These are phyloP conservation scores for Tortrix viridana DNA, from an alignment of 2,888 invertebrate genomes.

Conservation along the genomic window DNA sequence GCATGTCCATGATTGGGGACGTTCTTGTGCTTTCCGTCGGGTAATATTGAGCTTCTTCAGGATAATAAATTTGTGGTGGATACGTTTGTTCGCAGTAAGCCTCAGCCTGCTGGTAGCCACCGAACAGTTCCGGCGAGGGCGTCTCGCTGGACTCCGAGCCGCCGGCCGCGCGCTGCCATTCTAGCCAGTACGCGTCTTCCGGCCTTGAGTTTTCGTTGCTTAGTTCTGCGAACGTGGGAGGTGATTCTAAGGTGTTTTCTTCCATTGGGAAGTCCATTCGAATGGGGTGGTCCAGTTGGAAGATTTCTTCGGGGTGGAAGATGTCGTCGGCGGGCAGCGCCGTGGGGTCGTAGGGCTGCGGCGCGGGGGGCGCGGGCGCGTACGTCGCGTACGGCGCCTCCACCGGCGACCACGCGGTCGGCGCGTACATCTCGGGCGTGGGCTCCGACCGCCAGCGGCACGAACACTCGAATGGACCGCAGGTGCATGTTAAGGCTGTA, in stretches of 20 bases:
- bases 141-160: slow-evolving; percentile 82
- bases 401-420: slow-evolving; percentile 65
- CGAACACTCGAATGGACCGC: slow-evolving; percentile 90
- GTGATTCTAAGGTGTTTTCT: slow-evolving; percentile 83
- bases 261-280: slow-evolving; percentile 85
- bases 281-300: slow-evolving; percentile 89
- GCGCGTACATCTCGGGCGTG: slow-evolving; percentile 63
- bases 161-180: slow-evolving; percentile 78
- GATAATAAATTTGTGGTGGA: slow-evolving; percentile 68
- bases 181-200: slow-evolving; percentile 85
- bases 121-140: slow-evolving; percentile 83
- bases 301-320: slow-evolving; percentile 91
- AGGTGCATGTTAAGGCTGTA: slow-evolving; percentile 87
- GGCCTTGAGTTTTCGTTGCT: slow-evolving; percentile 88
- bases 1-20: slow-evolving; percentile 64
- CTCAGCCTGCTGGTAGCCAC: slow-evolving; percentile 71
- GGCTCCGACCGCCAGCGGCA: slow-evolving; percentile 81
- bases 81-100: slow-evolving; percentile 71
- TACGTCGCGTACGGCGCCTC: slow-evolving; percentile 68
- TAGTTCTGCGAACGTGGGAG: slow-evolving; percentile 88
- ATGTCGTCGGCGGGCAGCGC: slow-evolving; percentile 86
- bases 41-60: slow-evolving; percentile 75
- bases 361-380: slow-evolving; percentile 60
- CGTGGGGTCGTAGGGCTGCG: slow-evolving; percentile 84
- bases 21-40: slow-evolving; percentile 66